Evolutionary conservation across 2,797 vertebrate species (phyloP), one percentile per base, ranked within the genome.

Genomic region (Trachops cirrhosus): DNA sequence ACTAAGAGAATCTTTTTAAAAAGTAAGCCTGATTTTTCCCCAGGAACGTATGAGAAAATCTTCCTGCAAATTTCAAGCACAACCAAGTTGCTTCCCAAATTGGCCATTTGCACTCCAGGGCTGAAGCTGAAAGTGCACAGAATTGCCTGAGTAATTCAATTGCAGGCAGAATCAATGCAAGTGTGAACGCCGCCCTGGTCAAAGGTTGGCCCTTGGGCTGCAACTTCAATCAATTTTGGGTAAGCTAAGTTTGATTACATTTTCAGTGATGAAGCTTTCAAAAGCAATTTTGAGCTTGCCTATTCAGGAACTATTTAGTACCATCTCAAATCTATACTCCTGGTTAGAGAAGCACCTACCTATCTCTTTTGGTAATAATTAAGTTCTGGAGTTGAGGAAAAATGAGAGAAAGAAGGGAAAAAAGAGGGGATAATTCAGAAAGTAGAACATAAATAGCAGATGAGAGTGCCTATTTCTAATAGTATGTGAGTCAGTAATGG

Each of bases 201-300:
- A 96, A 97, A 97, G 96, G 96, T 92, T 96, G 96, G 89, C 94
- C 97, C 96, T 96, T 59, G 94, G 96, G 97, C 97, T 94, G 73
- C 48, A 75, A 78, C 91, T 96, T 95, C 96, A 97, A 97, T 97
- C 96, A 96, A 84, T 97, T 96, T 93, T n/a, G 89, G 85, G 68
- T 85, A 67, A 96, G 87, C 93, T 93, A 96, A 88, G 93, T 95
- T 97, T 97, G 96, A 97, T 97, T 97, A 96, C 95, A 96, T 96
- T 97, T 97, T 96, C 87, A 34, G 89, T 91, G 95, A 97, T 94
- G 96, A 96, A 93, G 91, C 94, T 96, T 97, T 97, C 96, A 89
- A 94, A 97, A 96, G 88, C 92, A 97, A 97, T 97, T 95, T 88
- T 59, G 68, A 95, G 57, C 89, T 90, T 96, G 90, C 93, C 91